Evolutionary conservation across 2,888 invertebrate genomes (phyloP).

Genomic region (Melanargia galathea): DNA sequence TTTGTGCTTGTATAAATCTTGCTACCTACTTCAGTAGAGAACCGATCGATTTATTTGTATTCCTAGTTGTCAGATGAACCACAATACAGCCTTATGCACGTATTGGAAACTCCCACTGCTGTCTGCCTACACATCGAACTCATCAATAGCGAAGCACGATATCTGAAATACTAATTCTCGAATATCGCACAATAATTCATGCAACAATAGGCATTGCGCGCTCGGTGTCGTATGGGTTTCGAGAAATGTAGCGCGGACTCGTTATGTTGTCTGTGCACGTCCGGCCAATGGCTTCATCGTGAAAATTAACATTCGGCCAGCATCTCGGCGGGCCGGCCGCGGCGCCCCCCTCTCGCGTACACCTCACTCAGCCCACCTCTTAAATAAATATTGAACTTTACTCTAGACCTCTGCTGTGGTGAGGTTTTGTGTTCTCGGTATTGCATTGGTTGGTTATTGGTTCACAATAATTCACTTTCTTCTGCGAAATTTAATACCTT

Average conservation of each 20-base stretch:
- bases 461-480: conserved; percentile 50
- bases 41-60: conserved; percentile 9
- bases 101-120: conserved; percentile 15
- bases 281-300: conserved; percentile 75
- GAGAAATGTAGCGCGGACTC: conserved; percentile 66
- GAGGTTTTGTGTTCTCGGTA: conserved; percentile 63
- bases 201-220: conserved; percentile 64
- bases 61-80: not conserved
- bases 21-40: not conserved
- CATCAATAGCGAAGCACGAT: conserved; percentile 22
- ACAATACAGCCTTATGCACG: conserved; percentile 14
- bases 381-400: conserved; percentile 72
- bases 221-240: conserved; percentile 64
- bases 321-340: conserved; percentile 50
- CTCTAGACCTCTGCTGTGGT: conserved; percentile 68
- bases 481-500: too few species aligned
- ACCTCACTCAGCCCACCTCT: conserved; percentile 43
- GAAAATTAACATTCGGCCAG: conserved; percentile 77
- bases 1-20: conserved; percentile 1
- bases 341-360: conserved; percentile 40
- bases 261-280: conserved; percentile 69
- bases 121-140: conserved; percentile 18
- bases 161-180: conserved; percentile 28
- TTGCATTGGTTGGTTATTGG: conserved; percentile 44
- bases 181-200: conserved; percentile 62